phyloP scores from a whole-genome alignment of 2,113 vertebrate genomes.

The Ciconia boyciana region DNA sequence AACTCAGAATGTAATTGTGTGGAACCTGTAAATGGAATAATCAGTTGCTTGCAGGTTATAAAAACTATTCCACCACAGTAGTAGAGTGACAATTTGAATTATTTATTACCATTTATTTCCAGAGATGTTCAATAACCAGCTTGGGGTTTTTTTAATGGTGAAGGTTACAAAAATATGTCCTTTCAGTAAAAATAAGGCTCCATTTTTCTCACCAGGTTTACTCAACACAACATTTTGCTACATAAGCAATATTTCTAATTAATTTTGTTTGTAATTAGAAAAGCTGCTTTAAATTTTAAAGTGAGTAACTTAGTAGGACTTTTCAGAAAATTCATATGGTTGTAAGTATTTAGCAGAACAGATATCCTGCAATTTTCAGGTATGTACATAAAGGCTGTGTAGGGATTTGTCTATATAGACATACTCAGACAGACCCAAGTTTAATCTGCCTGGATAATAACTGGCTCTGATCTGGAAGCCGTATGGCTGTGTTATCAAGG shows the following conservation, averaged over 20 bases:
- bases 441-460: background rate
- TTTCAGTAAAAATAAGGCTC: background rate
- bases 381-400: background rate
- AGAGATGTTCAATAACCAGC: background rate
- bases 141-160: background rate
- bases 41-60: background rate
- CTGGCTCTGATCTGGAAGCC: background rate
- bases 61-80: background rate
- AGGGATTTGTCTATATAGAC: background rate
- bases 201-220: background rate
- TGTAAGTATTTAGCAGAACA: background rate
- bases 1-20: background rate
- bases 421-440: background rate
- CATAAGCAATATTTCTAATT: background rate
- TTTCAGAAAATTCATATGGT: background rate
- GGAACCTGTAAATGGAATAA: background rate
- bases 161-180: background rate
- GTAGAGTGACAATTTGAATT: background rate
- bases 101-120: background rate
- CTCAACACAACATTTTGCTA: background rate
- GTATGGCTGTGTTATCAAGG: accelerated
- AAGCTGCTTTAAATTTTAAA: background rate
- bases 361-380: background rate
- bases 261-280: background rate
- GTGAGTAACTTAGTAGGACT: background rate